Evolutionary conservation across 2,888 invertebrate genomes (phyloP).

Genomic region (Melanotus villosus): DNA sequence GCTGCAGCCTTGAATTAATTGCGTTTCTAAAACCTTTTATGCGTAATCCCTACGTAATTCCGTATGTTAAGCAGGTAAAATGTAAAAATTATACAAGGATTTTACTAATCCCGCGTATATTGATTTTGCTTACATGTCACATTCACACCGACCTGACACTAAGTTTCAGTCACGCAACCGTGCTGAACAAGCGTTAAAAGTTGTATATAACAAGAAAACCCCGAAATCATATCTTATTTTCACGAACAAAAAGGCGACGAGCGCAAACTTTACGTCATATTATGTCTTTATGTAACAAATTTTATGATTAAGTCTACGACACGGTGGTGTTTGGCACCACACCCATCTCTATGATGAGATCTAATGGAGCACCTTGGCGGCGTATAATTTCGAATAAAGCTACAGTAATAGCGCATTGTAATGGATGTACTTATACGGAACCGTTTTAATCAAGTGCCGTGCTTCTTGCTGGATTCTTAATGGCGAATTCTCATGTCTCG

Average conservation of each 20-base stretch:
- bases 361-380: constrained; percentile 55
- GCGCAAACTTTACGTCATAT: constrained; percentile 5
- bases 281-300: constrained; percentile 30
- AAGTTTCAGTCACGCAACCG: constrained; percentile 30
- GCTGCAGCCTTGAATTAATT: too few species aligned
- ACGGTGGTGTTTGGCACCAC: constrained; percentile 36
- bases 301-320: constrained; percentile 29
- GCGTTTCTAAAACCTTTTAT: too few species aligned
- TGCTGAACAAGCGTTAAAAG: constrained; percentile 14
- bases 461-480: constrained; percentile 61
- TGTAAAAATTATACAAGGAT: too few species aligned
- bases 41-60: too few species aligned
- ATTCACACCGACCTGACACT: constrained; percentile 21
- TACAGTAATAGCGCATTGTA: constrained; percentile 59
- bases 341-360: constrained; percentile 54
- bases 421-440: constrained; percentile 61
- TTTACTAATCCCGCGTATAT: not conserved
- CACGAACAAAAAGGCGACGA: constrained; percentile 20
- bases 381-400: constrained; percentile 62
- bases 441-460: constrained; percentile 64
- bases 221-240: constrained; percentile 26
- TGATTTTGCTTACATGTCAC: constrained; percentile 27
- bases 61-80: too few species aligned
- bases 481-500: constrained; percentile 63
- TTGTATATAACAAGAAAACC: constrained; percentile 25